Evolutionary conservation across 64 coral and sea anemone genomes (phyloP).

Genomic region (Stichodactyla mertensii): DNA sequence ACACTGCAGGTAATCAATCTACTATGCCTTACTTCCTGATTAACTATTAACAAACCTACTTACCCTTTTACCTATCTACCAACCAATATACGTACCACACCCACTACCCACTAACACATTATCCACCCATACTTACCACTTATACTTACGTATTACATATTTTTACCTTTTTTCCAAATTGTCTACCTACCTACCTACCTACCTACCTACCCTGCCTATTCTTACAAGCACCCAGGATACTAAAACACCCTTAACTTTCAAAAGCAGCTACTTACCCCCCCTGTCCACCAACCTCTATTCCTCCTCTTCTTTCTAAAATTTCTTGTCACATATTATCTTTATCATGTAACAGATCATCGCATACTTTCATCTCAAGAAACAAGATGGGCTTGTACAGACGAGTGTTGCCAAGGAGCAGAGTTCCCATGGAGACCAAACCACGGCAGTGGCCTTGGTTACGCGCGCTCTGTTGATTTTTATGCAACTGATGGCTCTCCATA

Average conservation of each 20-base stretch:
- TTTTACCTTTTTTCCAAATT: neutral
- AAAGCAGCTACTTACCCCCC: too few species aligned
- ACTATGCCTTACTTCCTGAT: neutral
- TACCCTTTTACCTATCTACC: neutral
- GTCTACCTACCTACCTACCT: neutral
- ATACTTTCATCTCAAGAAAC: neutral
- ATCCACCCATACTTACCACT: too few species aligned
- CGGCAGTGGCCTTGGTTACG: neutral
- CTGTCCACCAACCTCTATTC: too few species aligned
- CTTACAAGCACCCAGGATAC: neutral
- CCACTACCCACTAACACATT: too few species aligned
- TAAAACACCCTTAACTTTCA: too few species aligned
- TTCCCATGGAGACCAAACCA: slow-evolving; percentile 14
- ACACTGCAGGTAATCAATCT: neutral
- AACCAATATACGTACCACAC: too few species aligned
- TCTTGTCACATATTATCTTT: neutral
- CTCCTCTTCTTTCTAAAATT: too few species aligned
- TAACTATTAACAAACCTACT: neutral
- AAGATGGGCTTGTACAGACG: slow-evolving; percentile 25
- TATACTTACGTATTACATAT: too few species aligned
- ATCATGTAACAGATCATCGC: neutral
- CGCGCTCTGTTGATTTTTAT: slow-evolving; percentile 24
- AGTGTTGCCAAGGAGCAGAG: slow-evolving; percentile 7
- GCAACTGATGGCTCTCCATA: neutral
- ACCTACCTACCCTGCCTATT: neutral